Evolutionary conservation across 2,888 invertebrate genomes (phyloP).

Genomic region (Acleris cristana): DNA sequence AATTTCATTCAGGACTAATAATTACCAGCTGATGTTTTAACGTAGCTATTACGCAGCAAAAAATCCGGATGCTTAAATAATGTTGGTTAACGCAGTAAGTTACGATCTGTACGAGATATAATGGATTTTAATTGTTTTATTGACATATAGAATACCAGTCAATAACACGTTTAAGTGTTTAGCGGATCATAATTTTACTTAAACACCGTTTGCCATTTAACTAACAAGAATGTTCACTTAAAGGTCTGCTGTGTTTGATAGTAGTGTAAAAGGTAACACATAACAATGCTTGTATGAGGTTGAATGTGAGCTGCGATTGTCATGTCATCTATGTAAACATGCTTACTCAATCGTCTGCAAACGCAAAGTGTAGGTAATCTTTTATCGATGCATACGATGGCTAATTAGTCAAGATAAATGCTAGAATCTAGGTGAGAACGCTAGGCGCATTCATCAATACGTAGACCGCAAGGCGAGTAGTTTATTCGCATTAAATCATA

Average conservation of each 20-base stretch:
- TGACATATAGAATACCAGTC: constrained; percentile 26
- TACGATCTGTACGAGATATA: constrained; percentile 30
- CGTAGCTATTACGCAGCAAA: constrained; percentile 51
- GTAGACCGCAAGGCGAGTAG: constrained; percentile 75
- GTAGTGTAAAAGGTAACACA: no score
- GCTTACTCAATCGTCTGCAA: no score
- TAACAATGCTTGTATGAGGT: no score
- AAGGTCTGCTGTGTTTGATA: no score
- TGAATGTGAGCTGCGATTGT: no score
- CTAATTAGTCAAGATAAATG: constrained; percentile 44
- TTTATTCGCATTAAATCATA: constrained; percentile 84
- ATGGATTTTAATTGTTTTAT: constrained; percentile 36
- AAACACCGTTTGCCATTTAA: constrained; percentile 5
- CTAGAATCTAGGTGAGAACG: constrained; percentile 60
- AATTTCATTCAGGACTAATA: constrained; percentile 73
- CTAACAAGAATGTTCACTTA: no score
- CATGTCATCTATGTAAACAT: no score
- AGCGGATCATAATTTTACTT: constrained; percentile 19
- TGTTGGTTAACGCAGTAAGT: constrained; percentile 26
- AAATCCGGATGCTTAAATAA: constrained; percentile 37
- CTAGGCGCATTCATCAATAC: constrained; percentile 77
- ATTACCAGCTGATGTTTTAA: constrained; percentile 54
- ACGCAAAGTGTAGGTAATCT: neutral
- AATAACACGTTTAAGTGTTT: constrained; percentile 21
- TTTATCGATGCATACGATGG: constrained; percentile 41